These are phyloP conservation scores for Pteruthius melanotis DNA, from an alignment of 2,113 vertebrate species.

Conservation along the genomic window DNA sequence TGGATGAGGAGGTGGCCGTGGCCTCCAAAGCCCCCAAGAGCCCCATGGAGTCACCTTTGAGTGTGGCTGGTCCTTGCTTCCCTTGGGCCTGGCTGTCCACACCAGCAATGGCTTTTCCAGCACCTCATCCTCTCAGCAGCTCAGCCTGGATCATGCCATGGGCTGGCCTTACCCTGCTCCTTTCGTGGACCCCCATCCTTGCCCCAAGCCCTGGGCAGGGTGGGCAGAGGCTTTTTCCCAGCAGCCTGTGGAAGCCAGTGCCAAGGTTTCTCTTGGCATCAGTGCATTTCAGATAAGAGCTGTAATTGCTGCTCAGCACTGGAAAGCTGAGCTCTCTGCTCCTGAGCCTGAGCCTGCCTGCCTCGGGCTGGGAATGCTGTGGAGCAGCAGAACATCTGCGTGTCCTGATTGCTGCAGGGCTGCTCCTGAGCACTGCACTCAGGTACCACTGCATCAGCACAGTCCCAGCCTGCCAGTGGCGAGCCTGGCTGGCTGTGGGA, in stretches of 20 bases:
- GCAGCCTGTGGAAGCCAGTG: neutral
- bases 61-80: neutral
- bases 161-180: neutral
- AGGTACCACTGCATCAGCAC: neutral
- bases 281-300: neutral
- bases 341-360: neutral
- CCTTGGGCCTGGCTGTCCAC: neutral
- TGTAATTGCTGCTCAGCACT: neutral
- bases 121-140: neutral
- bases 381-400: neutral
- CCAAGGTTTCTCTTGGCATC: neutral
- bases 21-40: neutral
- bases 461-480: neutral
- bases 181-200: accelerated
- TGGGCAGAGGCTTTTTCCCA: neutral
- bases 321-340: neutral
- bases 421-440: neutral
- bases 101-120: neutral
- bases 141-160: neutral
- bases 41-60: neutral
- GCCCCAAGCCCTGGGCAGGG: neutral
- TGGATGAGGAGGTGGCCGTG: neutral
- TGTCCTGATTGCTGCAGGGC: neutral
- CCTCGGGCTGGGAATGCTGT: neutral
- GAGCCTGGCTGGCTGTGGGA: neutral